These are phyloP conservation scores for Syrmaticus mikado DNA, from an alignment of 2,113 vertebrate genomes.

Conservation along the genomic window DNA sequence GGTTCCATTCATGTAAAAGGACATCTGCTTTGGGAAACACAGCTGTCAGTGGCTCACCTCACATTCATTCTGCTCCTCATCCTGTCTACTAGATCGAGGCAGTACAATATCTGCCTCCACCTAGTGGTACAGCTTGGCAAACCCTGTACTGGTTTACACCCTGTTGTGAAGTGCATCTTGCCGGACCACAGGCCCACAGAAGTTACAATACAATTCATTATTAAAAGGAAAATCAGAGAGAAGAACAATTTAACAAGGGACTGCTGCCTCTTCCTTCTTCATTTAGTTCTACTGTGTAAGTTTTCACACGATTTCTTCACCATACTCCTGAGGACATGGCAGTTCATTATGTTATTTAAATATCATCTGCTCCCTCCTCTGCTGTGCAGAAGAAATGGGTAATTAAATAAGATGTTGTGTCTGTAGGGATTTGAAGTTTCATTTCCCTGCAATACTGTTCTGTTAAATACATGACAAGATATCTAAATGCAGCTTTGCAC, in stretches of 20 bases:
- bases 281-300: neutral
- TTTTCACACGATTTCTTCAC: neutral
- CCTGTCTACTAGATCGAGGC: fast-evolving
- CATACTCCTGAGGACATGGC: neutral
- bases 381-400: neutral
- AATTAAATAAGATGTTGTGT: neutral
- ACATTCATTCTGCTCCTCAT: neutral
- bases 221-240: neutral
- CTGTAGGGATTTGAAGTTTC: neutral
- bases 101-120: neutral
- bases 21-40: neutral
- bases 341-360: neutral
- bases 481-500: neutral
- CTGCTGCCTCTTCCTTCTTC: neutral
- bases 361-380: neutral
- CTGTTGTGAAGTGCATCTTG: fast-evolving
- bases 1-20: fast-evolving
- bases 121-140: neutral
- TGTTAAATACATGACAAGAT: neutral
- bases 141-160: neutral
- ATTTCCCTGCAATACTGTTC: neutral
- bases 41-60: fast-evolving
- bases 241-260: neutral
- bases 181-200: neutral
- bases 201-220: fast-evolving